Conservation (phyloP, 2,113 vertebrate species). For the Mustelus asterias region DNA sequence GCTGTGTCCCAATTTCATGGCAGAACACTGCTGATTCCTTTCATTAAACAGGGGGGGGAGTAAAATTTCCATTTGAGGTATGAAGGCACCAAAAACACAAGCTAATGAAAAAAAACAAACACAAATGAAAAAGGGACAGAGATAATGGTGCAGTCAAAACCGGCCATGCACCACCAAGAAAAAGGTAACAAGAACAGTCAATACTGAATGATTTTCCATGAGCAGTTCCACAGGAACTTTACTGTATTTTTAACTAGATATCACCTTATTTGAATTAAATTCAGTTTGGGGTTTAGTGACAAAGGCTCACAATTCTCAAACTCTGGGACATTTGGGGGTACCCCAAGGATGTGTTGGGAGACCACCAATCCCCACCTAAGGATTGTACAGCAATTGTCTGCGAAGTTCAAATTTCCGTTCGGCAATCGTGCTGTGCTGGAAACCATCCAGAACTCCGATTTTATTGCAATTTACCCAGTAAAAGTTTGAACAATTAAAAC, state of each 20-base stretch:
- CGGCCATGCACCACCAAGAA: not conserved
- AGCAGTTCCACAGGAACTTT: not conserved
- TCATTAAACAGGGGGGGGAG: not conserved
- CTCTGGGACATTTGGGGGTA: too few relatives aligned
- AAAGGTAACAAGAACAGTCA: not conserved
- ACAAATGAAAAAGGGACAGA: not conserved
- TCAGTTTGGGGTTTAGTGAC: not conserved
- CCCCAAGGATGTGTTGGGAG: too few relatives aligned
- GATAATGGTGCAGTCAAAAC: not conserved
- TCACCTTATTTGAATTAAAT: not conserved
- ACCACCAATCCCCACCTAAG: too few relatives aligned
- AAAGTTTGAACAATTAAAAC: too few relatives aligned
- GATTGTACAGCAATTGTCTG: too few relatives aligned
- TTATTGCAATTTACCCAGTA: too few relatives aligned
- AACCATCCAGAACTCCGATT: too few relatives aligned
- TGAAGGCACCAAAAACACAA: not conserved
- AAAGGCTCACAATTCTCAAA: not conserved
- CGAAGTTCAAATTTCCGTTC: too few relatives aligned
- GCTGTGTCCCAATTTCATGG: too few relatives aligned
- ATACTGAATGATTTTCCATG: not conserved
- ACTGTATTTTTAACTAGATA: not conserved
- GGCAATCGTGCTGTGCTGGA: too few relatives aligned
- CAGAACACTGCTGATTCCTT: not conserved
- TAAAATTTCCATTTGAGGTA: not conserved
- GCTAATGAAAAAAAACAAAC: not conserved